Evolutionary conservation across 1,140 invertebrate species (phyloP).

Genomic region (Lineus longissimus): DNA sequence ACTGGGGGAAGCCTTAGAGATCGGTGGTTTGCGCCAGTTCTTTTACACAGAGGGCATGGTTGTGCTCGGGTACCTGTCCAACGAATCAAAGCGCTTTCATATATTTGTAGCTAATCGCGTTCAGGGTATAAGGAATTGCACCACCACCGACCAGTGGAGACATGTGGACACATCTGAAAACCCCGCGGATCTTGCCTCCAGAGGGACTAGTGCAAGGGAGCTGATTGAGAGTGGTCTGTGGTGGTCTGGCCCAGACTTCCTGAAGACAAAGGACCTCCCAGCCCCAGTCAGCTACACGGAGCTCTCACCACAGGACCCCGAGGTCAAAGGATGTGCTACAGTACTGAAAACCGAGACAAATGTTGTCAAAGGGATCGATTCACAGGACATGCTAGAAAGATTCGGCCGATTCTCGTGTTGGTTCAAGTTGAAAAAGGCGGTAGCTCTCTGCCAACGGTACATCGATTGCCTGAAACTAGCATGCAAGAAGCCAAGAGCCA

Average conservation of each 20-base stretch:
- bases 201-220: conserved; percentile 15
- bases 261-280: background rate
- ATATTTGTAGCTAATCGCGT: conserved; percentile 12
- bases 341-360: background rate
- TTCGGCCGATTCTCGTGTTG: conserved; percentile 5
- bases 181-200: conserved; percentile 22
- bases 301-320: background rate
- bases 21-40: background rate
- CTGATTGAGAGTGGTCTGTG: conserved; percentile 15
- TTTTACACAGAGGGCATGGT: conserved; percentile 6
- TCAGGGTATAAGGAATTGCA: background rate
- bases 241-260: conserved; percentile 22
- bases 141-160: conserved; percentile 1
- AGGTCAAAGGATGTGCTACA: background rate
- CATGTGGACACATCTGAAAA: conserved; percentile 16
- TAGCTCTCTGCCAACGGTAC: background rate
- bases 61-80: conserved; percentile 5
- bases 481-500: too few species aligned
- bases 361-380: background rate
- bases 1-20: background rate
- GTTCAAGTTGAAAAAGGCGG: background rate
- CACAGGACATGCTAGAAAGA: too few species aligned
- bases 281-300: background rate
- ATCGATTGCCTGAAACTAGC: too few species aligned
- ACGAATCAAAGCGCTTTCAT: conserved; percentile 2